These are phyloP conservation scores for Lepus timidus DNA, from an alignment of 2,113 vertebrate species.

Conservation along the genomic window DNA sequence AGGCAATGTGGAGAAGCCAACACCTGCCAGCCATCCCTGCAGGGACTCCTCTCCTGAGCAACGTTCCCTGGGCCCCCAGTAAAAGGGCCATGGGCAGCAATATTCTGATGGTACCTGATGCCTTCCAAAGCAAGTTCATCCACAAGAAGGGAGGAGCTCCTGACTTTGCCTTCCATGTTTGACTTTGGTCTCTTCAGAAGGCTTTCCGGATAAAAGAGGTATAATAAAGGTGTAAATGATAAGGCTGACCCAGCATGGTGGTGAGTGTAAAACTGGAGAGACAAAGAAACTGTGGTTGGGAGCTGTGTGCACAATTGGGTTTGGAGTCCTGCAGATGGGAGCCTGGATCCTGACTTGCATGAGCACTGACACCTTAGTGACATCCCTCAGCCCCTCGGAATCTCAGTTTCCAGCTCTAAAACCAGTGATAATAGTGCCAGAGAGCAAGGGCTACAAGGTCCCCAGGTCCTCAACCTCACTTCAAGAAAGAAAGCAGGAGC, in stretches of 20 bases:
- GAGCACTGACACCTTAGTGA: not conserved
- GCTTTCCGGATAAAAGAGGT: not conserved
- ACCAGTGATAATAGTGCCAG: not conserved
- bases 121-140: not conserved
- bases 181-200: not conserved
- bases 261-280: not conserved
- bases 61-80: not conserved
- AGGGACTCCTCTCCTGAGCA: not conserved
- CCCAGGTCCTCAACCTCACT: no score
- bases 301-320: not conserved
- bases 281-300: not conserved
- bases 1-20: not conserved
- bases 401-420: not conserved
- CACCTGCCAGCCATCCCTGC: not conserved
- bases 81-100: not conserved
- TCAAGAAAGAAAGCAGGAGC: no score
- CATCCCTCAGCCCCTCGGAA: not conserved
- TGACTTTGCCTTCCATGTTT: not conserved
- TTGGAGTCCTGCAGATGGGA: not conserved
- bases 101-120: not conserved
- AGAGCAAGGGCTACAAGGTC: no score
- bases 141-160: not conserved
- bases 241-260: not conserved
- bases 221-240: not conserved
- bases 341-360: not conserved